These are phyloP conservation scores for Etheostoma spectabile DNA, from an alignment of 2,113 vertebrate genomes.

Conservation along the genomic window DNA sequence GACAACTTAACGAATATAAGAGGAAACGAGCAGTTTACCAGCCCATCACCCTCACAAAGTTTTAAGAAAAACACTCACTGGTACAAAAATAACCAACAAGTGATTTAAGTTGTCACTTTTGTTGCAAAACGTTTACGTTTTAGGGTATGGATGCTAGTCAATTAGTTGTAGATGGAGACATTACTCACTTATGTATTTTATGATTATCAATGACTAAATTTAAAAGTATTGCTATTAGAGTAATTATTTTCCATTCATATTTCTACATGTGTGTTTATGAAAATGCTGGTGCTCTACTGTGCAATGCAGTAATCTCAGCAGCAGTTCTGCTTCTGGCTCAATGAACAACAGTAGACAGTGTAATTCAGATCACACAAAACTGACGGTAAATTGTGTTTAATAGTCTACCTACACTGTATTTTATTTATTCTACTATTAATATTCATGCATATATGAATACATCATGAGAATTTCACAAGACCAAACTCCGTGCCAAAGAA, in stretches of 20 bases:
- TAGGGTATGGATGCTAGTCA: neutral
- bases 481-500: neutral
- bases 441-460: slow-evolving; percentile 10
- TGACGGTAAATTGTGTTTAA: neutral
- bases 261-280: slow-evolving; percentile 9
- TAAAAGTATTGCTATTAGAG: neutral
- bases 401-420: neutral
- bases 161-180: neutral
- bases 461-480: neutral
- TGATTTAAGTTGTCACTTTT: neutral
- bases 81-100: neutral
- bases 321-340: slow-evolving; percentile 91
- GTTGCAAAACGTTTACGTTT: neutral
- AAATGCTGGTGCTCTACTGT: slow-evolving; percentile 85
- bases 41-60: neutral
- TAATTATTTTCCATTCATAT: neutral
- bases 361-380: neutral
- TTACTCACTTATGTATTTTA: neutral
- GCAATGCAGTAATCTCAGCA: slow-evolving; percentile 83
- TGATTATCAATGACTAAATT: neutral
- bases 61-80: neutral
- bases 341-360: slow-evolving; percentile 82
- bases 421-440: neutral
- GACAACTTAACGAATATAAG: neutral
- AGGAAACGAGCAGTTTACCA: neutral